Base-by-base conservation (phyloP, 2,888 invertebrate genomes). In the Selenia dentaria region DNA sequence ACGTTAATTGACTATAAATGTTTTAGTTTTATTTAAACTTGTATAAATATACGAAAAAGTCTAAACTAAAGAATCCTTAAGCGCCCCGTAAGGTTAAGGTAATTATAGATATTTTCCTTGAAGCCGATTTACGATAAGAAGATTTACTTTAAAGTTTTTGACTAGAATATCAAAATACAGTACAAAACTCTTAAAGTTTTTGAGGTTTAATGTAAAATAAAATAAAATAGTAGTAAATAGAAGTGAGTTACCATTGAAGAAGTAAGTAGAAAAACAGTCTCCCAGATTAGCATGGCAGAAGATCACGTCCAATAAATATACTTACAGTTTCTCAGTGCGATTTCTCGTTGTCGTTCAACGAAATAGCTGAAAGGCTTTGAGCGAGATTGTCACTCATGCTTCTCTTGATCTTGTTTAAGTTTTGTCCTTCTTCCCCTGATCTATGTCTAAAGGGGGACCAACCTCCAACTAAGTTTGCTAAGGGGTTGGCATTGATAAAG, bases 351-450 rank as follows among this genome's bases (percentile, higher is more conserved):
- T 13, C 4, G 9, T 29, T 14, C 6, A 18, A 1, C n/a, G n/a
- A n/a, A n/a, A n/a, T n/a, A n/a, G n/a, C n/a, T 20, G 13, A 26
- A 3, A 32, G 6, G 14, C 11, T 39, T 39, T 39, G 14, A 16
- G 11, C 18, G 10, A 40, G 10, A 33, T 12, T 20, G 11, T 33
- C 32, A 11, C 26, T 40, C 1, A 14, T 2, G 13, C 28, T 29
- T 25, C 38, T 39, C 16, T 39, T 31, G 16, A 14, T 24, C 16
- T n/a, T 12, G 10, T 8, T 25, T 26, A n/a, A n/a, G 2, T 18
- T 18, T 13, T 14, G 25, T n/a, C 1, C 9, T 2, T 11, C 20
- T 11, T 36, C 18, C n/a, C 38, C 24, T 22, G 8, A 13, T 10
- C 14, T 29, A 24, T 26, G 5, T 20, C 20, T 11, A 10, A 6